phyloP scores from a whole-genome alignment of 2,113 vertebrate genomes.

The Spilogale gracilis region DNA sequence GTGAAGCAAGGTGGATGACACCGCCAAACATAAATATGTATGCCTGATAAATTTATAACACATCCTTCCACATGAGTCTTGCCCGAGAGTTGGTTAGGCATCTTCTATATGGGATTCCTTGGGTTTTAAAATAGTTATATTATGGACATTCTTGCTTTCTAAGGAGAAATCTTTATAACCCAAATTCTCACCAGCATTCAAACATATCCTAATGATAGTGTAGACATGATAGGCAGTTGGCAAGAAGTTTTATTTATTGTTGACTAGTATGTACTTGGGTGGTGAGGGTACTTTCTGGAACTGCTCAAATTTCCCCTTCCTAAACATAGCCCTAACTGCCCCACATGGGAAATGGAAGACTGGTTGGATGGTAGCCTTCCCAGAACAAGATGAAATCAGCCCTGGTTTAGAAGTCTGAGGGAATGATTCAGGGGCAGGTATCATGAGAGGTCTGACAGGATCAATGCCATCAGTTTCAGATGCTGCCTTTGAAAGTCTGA shows the following conservation, averaged over 20 bases:
- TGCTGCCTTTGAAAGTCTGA: not conserved
- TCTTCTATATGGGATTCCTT: not conserved
- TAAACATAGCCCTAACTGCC: not conserved
- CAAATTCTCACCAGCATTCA: not conserved
- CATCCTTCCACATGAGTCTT: not conserved
- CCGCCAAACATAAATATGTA: not conserved
- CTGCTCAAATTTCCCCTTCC: not conserved
- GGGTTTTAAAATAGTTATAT: not conserved
- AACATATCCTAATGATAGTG: not conserved
- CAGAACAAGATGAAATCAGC: constrained; percentile 20
- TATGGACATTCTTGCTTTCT: not conserved
- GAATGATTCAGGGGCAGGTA: not conserved
- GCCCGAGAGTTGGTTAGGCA: not conserved
- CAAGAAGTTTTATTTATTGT: not conserved
- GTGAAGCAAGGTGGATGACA: not conserved
- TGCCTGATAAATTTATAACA: not conserved
- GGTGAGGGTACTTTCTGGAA: constrained; percentile 16
- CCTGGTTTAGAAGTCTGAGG: not conserved
- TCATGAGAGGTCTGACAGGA: not conserved
- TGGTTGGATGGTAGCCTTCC: not conserved
- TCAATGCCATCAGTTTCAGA: not conserved
- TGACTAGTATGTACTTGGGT: not conserved
- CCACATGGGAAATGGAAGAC: not conserved
- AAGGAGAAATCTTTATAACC: not conserved
- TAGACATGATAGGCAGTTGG: not conserved